Conservation (phyloP, 2,113 vertebrate genomes). For the Anthoscopus minutus region DNA sequence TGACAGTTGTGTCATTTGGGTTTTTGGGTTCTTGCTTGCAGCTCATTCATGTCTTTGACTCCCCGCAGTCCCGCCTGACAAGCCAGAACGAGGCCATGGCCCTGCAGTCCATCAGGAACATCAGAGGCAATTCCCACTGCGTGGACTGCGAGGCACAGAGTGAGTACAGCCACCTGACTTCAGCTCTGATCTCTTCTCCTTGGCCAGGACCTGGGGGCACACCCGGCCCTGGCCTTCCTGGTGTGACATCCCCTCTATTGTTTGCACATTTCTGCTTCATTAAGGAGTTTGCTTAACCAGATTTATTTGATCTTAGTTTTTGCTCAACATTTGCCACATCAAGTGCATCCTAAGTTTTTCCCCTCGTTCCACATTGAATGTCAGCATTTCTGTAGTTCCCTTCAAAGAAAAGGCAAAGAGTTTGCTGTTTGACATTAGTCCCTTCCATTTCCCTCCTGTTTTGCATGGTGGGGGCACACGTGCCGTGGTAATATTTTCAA, state of each 20-base stretch:
- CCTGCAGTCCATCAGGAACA: conserved; percentile 87
- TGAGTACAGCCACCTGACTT: conserved; percentile 62
- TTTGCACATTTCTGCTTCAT: neutral
- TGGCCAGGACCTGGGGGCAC: neutral
- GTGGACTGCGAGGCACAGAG: conserved; percentile 92
- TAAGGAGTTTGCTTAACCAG: neutral
- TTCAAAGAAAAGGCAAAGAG: neutral
- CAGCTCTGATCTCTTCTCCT: neutral
- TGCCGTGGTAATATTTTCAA: neutral
- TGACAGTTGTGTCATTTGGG: neutral
- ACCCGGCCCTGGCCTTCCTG: neutral
- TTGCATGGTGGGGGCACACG: neutral
- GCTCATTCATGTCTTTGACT: neutral
- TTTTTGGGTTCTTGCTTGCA: neutral
- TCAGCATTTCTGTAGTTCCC: neutral
- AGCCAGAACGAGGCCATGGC: conserved; percentile 95
- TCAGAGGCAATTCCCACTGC: conserved; percentile 89
- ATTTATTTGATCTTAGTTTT: neutral
- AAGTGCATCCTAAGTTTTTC: neutral
- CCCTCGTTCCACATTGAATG: neutral
- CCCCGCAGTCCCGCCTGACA: conserved; percentile 84
- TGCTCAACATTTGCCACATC: neutral
- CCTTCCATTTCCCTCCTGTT: neutral
- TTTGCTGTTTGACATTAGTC: neutral
- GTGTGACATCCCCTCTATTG: fast-evolving